These are phyloP conservation scores for Fulmarus glacialis DNA, from an alignment of 2,113 vertebrate species.

Conservation along the genomic window DNA sequence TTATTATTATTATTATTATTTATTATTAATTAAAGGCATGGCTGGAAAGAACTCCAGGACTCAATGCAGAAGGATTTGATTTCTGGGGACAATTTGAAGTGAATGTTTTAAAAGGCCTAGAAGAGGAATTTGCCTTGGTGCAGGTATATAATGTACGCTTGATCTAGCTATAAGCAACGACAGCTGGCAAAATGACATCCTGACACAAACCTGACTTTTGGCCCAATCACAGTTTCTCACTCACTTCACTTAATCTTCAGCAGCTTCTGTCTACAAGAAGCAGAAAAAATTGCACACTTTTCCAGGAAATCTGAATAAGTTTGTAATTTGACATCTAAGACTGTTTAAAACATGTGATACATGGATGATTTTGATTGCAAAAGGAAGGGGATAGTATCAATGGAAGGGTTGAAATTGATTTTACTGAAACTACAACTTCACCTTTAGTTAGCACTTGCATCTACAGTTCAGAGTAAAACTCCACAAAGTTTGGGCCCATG, in stretches of 20 bases:
- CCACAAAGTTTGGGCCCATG: background rate
- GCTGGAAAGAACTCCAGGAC: slow-evolving; percentile 95
- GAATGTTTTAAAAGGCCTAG: slow-evolving; percentile 85
- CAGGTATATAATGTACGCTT: slow-evolving; percentile 76
- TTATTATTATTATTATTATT: background rate
- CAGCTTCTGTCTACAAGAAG: background rate
- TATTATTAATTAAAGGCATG: slow-evolving; percentile 82
- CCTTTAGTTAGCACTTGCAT: background rate
- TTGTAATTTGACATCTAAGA: background rate
- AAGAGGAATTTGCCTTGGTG: slow-evolving; percentile 79
- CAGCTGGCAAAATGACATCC: background rate
- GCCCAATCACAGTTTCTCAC: background rate
- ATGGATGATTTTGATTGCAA: background rate
- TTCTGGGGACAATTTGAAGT: slow-evolving; percentile 91
- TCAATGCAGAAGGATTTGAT: slow-evolving; percentile 89
- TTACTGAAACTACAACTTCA: background rate
- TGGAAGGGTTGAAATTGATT: background rate
- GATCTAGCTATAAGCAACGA: background rate
- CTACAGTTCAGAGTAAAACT: background rate
- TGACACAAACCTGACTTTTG: background rate
- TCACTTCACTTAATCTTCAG: background rate
- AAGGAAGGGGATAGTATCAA: background rate
- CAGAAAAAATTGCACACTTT: background rate
- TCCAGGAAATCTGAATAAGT: background rate
- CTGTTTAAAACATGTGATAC: background rate